phyloP scores from a whole-genome alignment of 2,113 vertebrate species.

The Trematomus loennbergii region DNA sequence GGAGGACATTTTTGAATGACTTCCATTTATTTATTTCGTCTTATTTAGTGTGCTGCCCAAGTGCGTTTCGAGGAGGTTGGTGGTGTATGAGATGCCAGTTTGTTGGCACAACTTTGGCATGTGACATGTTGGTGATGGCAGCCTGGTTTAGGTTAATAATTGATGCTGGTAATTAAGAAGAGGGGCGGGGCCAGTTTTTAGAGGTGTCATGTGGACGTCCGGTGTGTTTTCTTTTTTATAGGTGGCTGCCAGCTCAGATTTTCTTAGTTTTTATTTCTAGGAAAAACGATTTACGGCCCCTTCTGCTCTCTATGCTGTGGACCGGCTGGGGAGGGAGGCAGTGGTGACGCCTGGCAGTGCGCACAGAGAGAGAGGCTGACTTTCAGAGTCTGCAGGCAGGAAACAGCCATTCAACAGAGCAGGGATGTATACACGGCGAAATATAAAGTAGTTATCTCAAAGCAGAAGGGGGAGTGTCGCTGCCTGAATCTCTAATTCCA shows the following conservation, averaged over 20 bases:
- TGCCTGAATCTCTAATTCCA: conserved; percentile 55
- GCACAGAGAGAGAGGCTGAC: conserved; percentile 69
- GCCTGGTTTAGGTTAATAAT: conserved; percentile 49
- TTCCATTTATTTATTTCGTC: conserved; percentile 1
- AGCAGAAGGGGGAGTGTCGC: conserved; percentile 30
- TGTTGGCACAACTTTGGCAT: conserved; percentile 69
- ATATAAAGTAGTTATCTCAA: conserved; percentile 53
- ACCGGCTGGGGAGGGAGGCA: conserved; percentile 72
- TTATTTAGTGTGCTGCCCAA: conserved; percentile 27
- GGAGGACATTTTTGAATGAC: conserved; percentile 35
- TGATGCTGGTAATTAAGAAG: conserved; percentile 63
- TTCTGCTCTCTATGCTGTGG: conserved; percentile 54
- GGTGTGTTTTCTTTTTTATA: conserved; percentile 10
- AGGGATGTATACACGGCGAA: conserved; percentile 20
- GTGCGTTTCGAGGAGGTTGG: conserved; percentile 23
- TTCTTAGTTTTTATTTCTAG: background rate
- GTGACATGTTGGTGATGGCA: conserved; percentile 56
- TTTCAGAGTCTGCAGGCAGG: conserved; percentile 73
- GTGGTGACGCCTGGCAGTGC: conserved; percentile 79
- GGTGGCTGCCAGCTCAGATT: conserved; percentile 42
- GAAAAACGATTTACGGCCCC: conserved; percentile 53
- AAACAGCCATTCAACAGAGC: conserved; percentile 70
- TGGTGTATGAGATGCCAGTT: conserved; percentile 31
- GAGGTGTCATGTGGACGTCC: conserved; percentile 17
- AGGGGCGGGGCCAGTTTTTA: conserved; percentile 36